phyloP scores from a whole-genome alignment of 1,140 invertebrate species.

The Solenopsis fugax region DNA sequence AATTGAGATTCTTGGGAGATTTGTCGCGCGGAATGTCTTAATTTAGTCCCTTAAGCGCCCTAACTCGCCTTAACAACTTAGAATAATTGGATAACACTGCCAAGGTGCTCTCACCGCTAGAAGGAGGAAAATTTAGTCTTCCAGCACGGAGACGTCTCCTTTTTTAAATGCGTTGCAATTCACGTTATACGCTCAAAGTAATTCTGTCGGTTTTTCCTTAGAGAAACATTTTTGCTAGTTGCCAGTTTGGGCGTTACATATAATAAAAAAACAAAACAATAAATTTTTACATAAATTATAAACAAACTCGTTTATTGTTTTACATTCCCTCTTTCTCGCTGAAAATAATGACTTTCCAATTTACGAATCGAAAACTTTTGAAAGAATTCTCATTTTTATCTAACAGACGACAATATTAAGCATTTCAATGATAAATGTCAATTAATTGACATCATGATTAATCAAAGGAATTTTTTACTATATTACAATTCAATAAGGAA shows the following conservation, averaged over 20 bases:
- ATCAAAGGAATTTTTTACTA: not conserved
- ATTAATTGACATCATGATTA: no score
- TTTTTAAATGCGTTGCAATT: conserved; percentile 60
- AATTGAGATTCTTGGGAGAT: conserved; percentile 87
- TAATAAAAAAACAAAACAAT: not conserved
- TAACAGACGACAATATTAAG: not conserved
- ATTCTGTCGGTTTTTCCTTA: not conserved
- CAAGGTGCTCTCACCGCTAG: conserved; percentile 68
- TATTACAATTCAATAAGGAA: not conserved
- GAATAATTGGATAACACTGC: conserved; percentile 87
- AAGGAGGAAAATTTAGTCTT: conserved; percentile 75
- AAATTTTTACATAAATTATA: not conserved
- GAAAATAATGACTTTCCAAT: conserved; percentile 19
- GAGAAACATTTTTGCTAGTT: not conserved
- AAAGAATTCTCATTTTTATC: conserved; percentile 5
- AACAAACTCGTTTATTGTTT: not conserved
- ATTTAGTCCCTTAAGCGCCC: conserved; percentile 87
- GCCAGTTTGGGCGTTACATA: not conserved
- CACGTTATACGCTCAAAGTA: conserved; percentile 31
- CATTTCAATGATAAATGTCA: not conserved
- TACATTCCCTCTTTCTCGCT: not conserved
- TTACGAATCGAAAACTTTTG: not conserved
- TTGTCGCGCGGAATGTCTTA: conserved; percentile 87
- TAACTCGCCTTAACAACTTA: conserved; percentile 87
- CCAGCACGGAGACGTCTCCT: conserved; percentile 30